Evolutionary conservation across 2,113 vertebrate genomes (phyloP), one percentile per base, ranked within the genome.

Genomic region (Lepus timidus): DNA sequence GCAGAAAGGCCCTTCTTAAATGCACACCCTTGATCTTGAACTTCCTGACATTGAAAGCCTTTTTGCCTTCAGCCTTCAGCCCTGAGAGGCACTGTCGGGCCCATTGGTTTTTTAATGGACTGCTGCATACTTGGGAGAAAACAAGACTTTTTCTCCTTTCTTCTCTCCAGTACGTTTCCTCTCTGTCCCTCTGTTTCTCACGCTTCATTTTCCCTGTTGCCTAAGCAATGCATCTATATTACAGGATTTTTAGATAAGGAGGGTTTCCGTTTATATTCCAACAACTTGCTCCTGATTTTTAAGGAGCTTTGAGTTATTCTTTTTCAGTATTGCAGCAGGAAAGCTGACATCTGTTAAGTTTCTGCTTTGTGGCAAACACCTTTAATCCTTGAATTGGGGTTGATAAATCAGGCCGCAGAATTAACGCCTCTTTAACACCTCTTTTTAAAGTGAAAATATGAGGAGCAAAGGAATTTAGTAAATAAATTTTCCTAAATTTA

Each of bases 401-500:
- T 75, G 61, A 78, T 78, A 85, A 7, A 17, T 87, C 44, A 75
- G 25, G 29, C 27, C 61, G 12, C 9, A 22, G 92, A 76, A 36
- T 95, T 16, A 36, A 14, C 90, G 51, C 68, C 83, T 73, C 92
- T 85, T 78, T 29, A 36, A 3, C 36, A 36, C 36, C 13, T 90
- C 33, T 79, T 93, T 82, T 55, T 80, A 84, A 81, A 95, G 51
- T 92, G 52, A 87, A 95, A 96, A 90, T 90, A 90, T 31, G 68
- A 94, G 73, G 61, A 58, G 39, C 44, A 58, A 70, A 90, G 93
- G 58, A 80, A 90, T 95, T 94, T 83, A 90, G 74, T 79, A 96
- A 95, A 76, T 86, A 91, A 39, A 27, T 70, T 84, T 93, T 85
- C 44, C 52, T 62, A 76, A 91, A 82, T 83, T 94, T 83, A 92